Evolutionary conservation across 2,888 invertebrate species (phyloP).

Genomic region (Caenorhabditis panamensis): DNA sequence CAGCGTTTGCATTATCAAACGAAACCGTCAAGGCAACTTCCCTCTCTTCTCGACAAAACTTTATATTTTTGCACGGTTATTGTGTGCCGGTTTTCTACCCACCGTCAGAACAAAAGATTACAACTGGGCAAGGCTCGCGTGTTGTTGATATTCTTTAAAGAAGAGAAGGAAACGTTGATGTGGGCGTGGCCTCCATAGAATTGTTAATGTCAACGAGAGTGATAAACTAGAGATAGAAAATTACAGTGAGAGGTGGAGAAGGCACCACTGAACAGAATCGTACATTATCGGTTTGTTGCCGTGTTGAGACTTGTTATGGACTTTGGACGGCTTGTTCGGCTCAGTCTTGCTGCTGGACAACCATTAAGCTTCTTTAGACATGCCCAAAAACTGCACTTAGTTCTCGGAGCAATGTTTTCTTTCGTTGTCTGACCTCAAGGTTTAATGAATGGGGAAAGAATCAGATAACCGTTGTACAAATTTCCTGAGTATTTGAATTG

Average conservation of each 20-base stretch:
- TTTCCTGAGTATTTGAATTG: no score
- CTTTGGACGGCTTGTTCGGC: slow-evolving; percentile 32
- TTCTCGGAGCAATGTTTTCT: no score
- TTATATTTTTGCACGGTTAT: not conserved
- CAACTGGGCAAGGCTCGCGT: not conserved
- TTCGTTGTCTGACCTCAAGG: no score
- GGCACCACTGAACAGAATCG: slow-evolving; percentile 39
- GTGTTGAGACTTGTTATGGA: not conserved
- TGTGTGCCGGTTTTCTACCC: not conserved
- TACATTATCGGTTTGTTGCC: slow-evolving; percentile 17
- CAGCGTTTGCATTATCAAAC: slow-evolving; percentile 21
- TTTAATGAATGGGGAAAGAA: no score
- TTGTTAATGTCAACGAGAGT: slow-evolving; percentile 21
- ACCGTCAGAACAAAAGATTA: not conserved
- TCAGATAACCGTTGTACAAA: no score
- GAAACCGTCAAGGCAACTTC: not conserved
- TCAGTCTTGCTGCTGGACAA: slow-evolving; percentile 15
- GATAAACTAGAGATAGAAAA: slow-evolving; percentile 40
- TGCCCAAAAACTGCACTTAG: no score
- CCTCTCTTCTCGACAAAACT: not conserved
- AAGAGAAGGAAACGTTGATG: slow-evolving; percentile 12
- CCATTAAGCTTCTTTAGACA: not conserved
- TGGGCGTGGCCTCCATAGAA: not conserved
- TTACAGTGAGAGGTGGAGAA: slow-evolving; percentile 6
- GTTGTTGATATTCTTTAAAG: slow-evolving; percentile 43